phyloP scores from a whole-genome alignment of 2,888 invertebrate species.

The Thera britannica region DNA sequence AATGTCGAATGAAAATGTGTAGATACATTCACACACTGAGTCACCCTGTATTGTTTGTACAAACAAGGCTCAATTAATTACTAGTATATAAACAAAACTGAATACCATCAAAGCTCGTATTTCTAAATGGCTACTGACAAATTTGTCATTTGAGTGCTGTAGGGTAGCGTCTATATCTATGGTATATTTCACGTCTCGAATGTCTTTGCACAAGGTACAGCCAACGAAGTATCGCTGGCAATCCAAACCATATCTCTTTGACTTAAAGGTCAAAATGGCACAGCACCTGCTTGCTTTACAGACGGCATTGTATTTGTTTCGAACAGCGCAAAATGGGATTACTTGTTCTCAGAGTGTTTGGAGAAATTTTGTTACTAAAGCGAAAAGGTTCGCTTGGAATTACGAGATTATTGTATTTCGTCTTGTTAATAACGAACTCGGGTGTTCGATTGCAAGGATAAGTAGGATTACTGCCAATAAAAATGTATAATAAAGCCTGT shows the following conservation, averaged over 20 bases:
- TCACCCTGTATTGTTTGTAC: background rate
- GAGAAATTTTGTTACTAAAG: constrained; percentile 55
- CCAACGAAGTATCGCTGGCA: constrained; percentile 10
- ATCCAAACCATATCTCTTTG: constrained; percentile 28
- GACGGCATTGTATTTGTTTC: constrained; percentile 52
- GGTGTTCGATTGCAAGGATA: constrained; percentile 47
- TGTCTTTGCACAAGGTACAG: constrained; percentile 34
- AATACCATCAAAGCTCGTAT: constrained; percentile 35
- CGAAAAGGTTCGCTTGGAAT: constrained; percentile 48
- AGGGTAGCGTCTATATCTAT: constrained; percentile 24
- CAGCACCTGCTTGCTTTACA: constrained; percentile 38
- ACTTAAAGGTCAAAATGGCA: constrained; percentile 30
- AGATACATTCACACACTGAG: background rate
- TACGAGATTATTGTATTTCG: constrained; percentile 54
- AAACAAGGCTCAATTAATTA: constrained; percentile 31
- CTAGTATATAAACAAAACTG: constrained; percentile 49
- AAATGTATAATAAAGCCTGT: constrained; percentile 48
- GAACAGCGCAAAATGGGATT: constrained; percentile 57
- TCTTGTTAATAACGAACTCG: constrained; percentile 50
- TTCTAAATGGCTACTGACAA: constrained; percentile 30
- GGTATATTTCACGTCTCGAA: constrained; percentile 34
- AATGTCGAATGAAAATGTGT: background rate
- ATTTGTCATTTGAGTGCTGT: constrained; percentile 33
- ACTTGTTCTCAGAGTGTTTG: constrained; percentile 51
- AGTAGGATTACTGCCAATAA: constrained; percentile 50